Evolutionary conservation across 2,113 vertebrate species (phyloP), one percentile per base, ranked within the genome.

Genomic region (Centropus bengalensis): DNA sequence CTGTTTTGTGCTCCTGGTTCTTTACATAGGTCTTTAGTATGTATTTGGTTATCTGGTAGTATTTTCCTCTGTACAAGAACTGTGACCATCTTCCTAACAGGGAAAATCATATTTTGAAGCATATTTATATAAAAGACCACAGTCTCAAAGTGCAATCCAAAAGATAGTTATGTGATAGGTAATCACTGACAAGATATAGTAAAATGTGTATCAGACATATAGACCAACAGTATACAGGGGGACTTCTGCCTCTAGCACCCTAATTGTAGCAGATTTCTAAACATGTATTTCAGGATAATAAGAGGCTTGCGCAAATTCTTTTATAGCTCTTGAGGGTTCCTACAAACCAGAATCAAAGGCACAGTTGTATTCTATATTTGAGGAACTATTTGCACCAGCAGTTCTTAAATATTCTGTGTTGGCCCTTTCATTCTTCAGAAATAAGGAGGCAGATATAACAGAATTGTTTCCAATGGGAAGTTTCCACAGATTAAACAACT

Each of bases 221-320:
- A 89, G 82, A 33, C 78, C 87, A 91, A 82, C n/a, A 79, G 22
- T 76, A 79, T 58, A 62, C 32, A 94, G 87, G 1, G 1, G 87
- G 75, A 80, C 87, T 95, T 84, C 81, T 85, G 86, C 84, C 89
- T 87, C 54, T 93, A 91, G 84, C 78, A 92, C 32, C 84, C 85
- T 92, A 85, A 74, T 92, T 89, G 67, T 85, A 87, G 78, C 75
- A 94, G 59, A 91, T 89, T 91, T 91, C 59, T 86, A 87, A 76
- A 60, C 2, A 1, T 76, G 69, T 76, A 84, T 91, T 96, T 87
- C 54, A 68, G 54, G 44, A 81, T 59, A 62, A 60, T 85, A 85
- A 94, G 75, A 94, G 55, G 28, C 49, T 91, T 92, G 42, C 45
- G 73, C 54, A 94, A 84, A 91, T 79, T 76, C 51, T 87, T 84